Evolutionary conservation across 2,113 vertebrate genomes (phyloP), one percentile per base, ranked within the genome.

Genomic region (Strix aluco): DNA sequence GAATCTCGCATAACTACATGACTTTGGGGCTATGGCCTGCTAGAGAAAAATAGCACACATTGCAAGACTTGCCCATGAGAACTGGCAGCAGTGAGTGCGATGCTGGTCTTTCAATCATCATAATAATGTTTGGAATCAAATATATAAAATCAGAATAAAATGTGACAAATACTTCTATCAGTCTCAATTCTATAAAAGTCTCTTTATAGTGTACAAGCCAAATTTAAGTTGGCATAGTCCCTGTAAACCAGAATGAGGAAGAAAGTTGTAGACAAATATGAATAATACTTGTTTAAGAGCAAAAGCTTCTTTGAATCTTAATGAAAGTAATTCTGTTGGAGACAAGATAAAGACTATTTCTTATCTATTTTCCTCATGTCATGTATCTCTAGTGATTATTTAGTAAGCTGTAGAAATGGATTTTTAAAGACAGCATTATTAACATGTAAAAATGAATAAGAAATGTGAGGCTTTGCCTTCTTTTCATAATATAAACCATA

Each of bases 141-240:
- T 40, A 52, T 16, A 91, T 81, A 67, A 89, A 96, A 91, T 34
- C 52, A 84, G n/a, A 91, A 78, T 67, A 70, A 94, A 89, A 96
- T 63, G 59, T 44, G 84, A 78, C n/a, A 84, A 94, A 87, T 92
- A 90, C 49, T 96, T 95, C 32, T 78, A 25, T 69, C 72, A 66
- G 40, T 59, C 61, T 81, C 62, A 72, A 15, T 44, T 61, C 40
- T 46, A 69, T 74, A 54, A 66, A 86, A 55, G 32, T 67, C 79
- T 92, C 34, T 84, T 94, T 92, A 62, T 78, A 87, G 46, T 27
- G 15, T 55, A 57, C 15, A 74, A 84, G 75, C 77, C 83, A 94
- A 91, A 84, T 63, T n/a, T 86, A 61, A 89, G 30, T 75, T 92
- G 77, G 44, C 81, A 57, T 40, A 74, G 30, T 52, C 26, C 20